Evolutionary conservation across 2,113 vertebrate genomes (phyloP).

Genomic region (Petrocephalus microphthalmus): DNA sequence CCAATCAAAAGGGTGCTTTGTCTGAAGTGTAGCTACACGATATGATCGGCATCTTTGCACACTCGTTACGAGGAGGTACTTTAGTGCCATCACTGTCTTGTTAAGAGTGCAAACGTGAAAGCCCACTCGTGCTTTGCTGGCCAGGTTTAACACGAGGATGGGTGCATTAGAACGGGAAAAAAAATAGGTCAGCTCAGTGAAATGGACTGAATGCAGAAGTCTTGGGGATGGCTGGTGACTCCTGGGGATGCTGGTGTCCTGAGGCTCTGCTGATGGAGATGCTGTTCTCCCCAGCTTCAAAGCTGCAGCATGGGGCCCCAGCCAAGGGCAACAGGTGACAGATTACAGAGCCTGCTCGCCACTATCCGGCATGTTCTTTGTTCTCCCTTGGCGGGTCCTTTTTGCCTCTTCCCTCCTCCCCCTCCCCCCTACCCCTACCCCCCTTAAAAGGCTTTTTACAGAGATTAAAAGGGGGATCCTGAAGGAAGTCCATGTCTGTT

Average conservation of each 20-base stretch:
- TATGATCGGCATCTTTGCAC: neutral
- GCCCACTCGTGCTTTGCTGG: neutral
- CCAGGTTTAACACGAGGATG: neutral
- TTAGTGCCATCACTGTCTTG: neutral
- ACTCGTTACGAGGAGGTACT: neutral
- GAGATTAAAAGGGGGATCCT: constrained; percentile 54
- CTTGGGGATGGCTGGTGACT: constrained; percentile 21
- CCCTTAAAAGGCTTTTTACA: constrained; percentile 58
- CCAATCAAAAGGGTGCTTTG: neutral
- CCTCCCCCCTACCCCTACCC: constrained; percentile 36
- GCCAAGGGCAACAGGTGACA: constrained; percentile 64
- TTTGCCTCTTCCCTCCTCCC: constrained; percentile 29
- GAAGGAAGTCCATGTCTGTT: constrained; percentile 49
- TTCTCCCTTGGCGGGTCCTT: constrained; percentile 54
- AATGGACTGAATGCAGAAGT: neutral
- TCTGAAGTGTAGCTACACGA: neutral
- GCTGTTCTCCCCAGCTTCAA: constrained; percentile 32
- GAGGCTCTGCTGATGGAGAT: constrained; percentile 24
- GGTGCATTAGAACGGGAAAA: neutral
- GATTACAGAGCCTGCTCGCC: constrained; percentile 58
- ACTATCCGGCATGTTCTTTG: constrained; percentile 58
- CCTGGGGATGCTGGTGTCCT: constrained; percentile 3
- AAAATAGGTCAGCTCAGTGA: neutral
- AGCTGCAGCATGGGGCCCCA: constrained; percentile 28
- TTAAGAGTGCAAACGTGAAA: neutral